Evolutionary conservation across 2,113 vertebrate genomes (phyloP), one percentile per base, ranked within the genome.

Genomic region (Dendrocopos noguchii): DNA sequence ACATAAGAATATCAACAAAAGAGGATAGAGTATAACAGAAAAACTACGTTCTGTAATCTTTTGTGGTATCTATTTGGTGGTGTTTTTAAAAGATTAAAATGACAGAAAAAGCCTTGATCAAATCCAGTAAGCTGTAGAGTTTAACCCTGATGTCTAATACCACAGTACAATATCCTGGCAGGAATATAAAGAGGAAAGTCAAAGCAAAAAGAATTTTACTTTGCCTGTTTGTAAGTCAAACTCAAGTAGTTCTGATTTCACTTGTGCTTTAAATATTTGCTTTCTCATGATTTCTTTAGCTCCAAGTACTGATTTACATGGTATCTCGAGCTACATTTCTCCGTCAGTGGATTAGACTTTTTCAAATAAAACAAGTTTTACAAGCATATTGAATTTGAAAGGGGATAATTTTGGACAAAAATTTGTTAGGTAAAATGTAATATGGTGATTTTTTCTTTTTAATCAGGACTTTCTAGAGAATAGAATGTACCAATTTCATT

Each of bases 21-120:
- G 84, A 95, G 75, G 84, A 88, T 88, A 71, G 53, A 79, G 77
- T 53, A 80, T 52, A 95, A 81, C 63, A 94, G 93, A 95, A 92
- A 95, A 95, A 95, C 64, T 57, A 27, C 6, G 53, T 56, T 92
- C 34, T 34, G 5, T 97, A 87, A 94, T 96, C 94, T 96, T 95
- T 95, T 85, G 74, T 87, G 28, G 16, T 92, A 93, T 96, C 91
- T 96, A 71, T 93, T 96, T 90, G 59, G 83, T 68, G 77, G 71
- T 92, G 71, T 96, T 97, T 97, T 97, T 95, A 94, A 95, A 91
- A 95, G 80, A 95, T 90, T 91, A 94, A 97, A 96, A 96, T 95
- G 80, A 96, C 94, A 95, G 65, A 86, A 95, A 95, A 92, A 78
- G 44, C 90, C 94, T 94, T 96, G 64, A 94, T 95, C 93, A 97